Evolutionary conservation across 2,797 vertebrate species (phyloP), one percentile per base, ranked within the genome.

Genomic region (Tarsius wallacei): DNA sequence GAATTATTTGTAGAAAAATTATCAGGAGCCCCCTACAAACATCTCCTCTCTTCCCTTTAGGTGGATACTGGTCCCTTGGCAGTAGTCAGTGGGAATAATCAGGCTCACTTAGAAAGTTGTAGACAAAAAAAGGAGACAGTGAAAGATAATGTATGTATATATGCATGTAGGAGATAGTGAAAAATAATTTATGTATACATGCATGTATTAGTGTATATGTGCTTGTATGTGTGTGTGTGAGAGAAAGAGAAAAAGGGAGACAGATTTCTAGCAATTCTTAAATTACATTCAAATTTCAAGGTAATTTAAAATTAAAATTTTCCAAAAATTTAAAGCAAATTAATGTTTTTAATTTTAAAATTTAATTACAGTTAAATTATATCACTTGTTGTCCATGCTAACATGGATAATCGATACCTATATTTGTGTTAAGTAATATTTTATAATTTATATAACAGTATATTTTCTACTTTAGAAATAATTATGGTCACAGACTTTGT

Each of bases 401-500:
- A 6, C 17, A 64, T 36, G 31, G 66, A 73, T 14, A 87, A 28
- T 21, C 24, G 71, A 71, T 66, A 49, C 31, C n/a, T 36, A 33
- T 51, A 36, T 66, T 78, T 87, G 42, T 74, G 16, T 81, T 66
- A 87, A 71, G 33, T 26, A 66, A n/a, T 70, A 70, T 21, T 89
- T 87, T 73, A 61, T 85, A 77, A 51, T 63, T 96, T 68, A 51
- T 66, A 53, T 47, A 49, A 66, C 26, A 42, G 42, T 42, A 59
- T 47, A 24, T 63, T 87, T 93, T 61, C 13, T 73, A 80, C 28
- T 77, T 94, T 92, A 74, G 90, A 87, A 77, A 74, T 77, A 86
- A 76, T 89, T 77, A 85, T 63, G 51, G 13, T 33, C 16, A 83
- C 87, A 53, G 36, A 74, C 47, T 78, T 90, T n/a, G 5, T 77